Evolutionary conservation across 2,797 vertebrate species (phyloP).

Genomic region (Monodelphis domestica): DNA sequence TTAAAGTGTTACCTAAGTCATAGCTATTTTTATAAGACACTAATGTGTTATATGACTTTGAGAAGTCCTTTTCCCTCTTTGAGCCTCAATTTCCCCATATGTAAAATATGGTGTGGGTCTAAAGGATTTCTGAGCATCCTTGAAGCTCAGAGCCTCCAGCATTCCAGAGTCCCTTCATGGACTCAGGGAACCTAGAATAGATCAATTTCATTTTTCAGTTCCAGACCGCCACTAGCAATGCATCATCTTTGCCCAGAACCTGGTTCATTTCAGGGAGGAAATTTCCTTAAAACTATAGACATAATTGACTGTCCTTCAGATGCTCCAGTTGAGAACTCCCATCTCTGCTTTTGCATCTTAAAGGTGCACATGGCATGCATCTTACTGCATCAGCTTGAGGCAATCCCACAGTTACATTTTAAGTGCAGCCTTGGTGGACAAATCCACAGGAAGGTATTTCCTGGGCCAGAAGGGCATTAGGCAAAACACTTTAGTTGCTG

Average conservation of each 20-base stretch:
- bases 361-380: conserved; percentile 62
- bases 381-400: conserved; percentile 72
- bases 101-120: too few species aligned
- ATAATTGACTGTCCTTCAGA: conserved; percentile 75
- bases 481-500: conserved; percentile 62
- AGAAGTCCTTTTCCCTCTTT: too few species aligned
- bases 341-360: conserved; percentile 56
- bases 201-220: conserved; percentile 63
- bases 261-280: conserved; percentile 60
- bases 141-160: too few species aligned
- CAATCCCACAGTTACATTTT: conserved; percentile 63
- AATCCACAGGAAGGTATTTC: conserved; percentile 61
- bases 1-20: too few species aligned
- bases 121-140: too few species aligned
- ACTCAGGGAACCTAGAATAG: conserved; percentile 27
- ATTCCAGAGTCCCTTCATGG: conserved; percentile 24
- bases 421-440: conserved; percentile 52
- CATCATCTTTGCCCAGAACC: conserved; percentile 70
- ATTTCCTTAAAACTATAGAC: conserved; percentile 74
- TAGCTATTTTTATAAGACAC: too few species aligned
- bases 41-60: too few species aligned
- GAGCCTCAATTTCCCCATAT: too few species aligned
- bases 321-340: conserved; percentile 75
- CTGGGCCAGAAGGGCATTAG: conserved; percentile 47
- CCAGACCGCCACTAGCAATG: conserved; percentile 67